A percentile compares a stretch with the other conserved stretches of the same genome.
These are phyloP conservation scores for Cetonia aurata DNA, from an alignment of 2,888 invertebrate species.

Conservation along the genomic window DNA sequence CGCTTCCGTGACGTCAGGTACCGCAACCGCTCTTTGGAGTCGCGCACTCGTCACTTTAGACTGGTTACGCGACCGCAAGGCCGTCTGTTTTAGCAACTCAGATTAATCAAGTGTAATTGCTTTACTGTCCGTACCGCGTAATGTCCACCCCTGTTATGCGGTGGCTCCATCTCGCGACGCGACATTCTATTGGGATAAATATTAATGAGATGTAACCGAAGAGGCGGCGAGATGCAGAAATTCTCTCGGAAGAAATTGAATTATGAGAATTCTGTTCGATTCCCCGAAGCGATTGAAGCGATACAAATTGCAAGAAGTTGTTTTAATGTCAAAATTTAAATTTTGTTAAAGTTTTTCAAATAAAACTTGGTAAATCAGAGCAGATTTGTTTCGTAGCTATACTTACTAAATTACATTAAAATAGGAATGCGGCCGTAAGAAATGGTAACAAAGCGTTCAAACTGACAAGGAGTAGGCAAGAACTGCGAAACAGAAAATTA, in stretches of 20 bases:
- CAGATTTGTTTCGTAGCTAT: too few relatives aligned
- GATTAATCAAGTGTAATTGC: conserved; percentile 39
- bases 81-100: conserved; percentile 30
- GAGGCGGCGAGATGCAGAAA: conserved; percentile 25
- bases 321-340: neutral
- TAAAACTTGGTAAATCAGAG: too few relatives aligned
- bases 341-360: conserved; percentile 2
- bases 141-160: conserved; percentile 28
- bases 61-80: neutral
- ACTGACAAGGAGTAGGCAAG: too few relatives aligned
- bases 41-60: too few relatives aligned
- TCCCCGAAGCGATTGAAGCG: too few relatives aligned
- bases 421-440: too few relatives aligned
- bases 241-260: conserved; percentile 24
- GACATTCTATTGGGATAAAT: conserved; percentile 28
- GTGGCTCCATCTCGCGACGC: neutral
- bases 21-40: neutral
- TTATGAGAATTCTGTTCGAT: conserved; percentile 27
- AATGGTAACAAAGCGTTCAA: too few relatives aligned
- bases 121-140: conserved; percentile 30
- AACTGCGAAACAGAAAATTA: too few relatives aligned
- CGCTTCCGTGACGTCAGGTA: neutral
- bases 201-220: conserved; percentile 27
- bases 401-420: too few relatives aligned
- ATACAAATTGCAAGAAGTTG: too few relatives aligned